Evolutionary conservation across 1,140 invertebrate genomes (phyloP).

Genomic region (Vollenhovia emeryi): DNA sequence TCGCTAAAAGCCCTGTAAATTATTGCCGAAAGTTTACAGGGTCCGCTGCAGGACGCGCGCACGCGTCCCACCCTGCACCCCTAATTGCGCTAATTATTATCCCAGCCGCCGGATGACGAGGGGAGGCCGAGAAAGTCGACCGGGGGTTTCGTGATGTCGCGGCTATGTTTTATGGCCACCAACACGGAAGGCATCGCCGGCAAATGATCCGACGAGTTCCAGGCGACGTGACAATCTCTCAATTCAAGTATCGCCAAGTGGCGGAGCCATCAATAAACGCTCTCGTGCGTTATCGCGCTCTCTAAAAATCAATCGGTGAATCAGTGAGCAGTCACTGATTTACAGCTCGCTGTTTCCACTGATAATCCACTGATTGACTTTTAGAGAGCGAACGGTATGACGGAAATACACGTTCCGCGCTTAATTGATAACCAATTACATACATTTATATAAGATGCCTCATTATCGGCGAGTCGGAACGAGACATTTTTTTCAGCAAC

Average conservation of each 20-base stretch:
- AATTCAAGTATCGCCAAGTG: neutral
- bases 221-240: conserved; percentile 49
- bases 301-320: no score
- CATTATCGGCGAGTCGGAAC: neutral
- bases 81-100: conserved; percentile 77
- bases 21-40: conserved; percentile 70
- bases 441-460: neutral
- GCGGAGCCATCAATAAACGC: neutral
- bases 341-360: no score
- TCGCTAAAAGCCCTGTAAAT: conserved; percentile 71
- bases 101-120: conserved; percentile 57
- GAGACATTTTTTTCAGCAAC: neutral
- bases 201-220: conserved; percentile 6
- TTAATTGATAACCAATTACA: neutral
- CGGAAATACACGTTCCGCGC: neutral
- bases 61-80: conserved; percentile 39
- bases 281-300: no score
- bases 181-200: conserved; percentile 51
- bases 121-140: conserved; percentile 37
- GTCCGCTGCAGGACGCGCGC: conserved; percentile 45
- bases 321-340: no score
- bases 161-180: conserved; percentile 61
- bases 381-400: neutral
- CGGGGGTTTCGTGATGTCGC: conserved; percentile 60
- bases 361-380: no score